phyloP scores from a whole-genome alignment of 2,113 vertebrate species.

The Xiphophorus hellerii region DNA sequence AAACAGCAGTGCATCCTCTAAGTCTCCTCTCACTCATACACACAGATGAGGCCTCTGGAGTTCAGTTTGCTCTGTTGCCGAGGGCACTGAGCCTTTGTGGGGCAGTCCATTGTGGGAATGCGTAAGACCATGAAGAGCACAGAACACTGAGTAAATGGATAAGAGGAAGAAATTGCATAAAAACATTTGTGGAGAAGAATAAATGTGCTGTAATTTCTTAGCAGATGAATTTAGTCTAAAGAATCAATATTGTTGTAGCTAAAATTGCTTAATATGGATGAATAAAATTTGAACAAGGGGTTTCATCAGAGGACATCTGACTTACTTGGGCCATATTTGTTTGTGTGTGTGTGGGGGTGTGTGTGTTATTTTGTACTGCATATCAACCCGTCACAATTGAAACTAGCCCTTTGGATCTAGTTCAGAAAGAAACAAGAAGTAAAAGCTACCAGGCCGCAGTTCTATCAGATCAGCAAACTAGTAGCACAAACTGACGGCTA shows the following conservation, averaged over 20 bases:
- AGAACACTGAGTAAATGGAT: slow-evolving; percentile 20
- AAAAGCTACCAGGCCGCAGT: no score
- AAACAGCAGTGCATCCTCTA: slow-evolving; percentile 25
- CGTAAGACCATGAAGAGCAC: slow-evolving; percentile 7
- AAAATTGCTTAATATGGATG: background rate
- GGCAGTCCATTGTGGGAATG: slow-evolving; percentile 40
- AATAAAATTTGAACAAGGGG: background rate
- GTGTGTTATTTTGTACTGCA: no score
- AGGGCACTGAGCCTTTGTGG: slow-evolving; percentile 53
- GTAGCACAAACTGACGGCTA: no score
- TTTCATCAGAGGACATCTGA: slow-evolving; percentile 12
- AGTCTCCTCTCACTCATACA: slow-evolving; percentile 29
- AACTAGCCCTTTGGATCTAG: no score
- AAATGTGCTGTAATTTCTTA: background rate
- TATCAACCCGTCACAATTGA: no score
- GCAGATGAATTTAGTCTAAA: background rate
- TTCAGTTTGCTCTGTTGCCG: slow-evolving; percentile 59
- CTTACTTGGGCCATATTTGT: no score
- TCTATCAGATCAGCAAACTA: no score
- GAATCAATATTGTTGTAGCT: background rate
- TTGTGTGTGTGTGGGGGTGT: no score
- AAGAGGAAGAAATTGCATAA: slow-evolving; percentile 24
- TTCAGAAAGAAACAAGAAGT: no score
- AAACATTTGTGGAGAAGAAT: slow-evolving; percentile 9
- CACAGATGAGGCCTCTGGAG: slow-evolving; percentile 56